Evolutionary conservation across 1,140 invertebrate species (phyloP).

Genomic region (Bombus vancouverensis): DNA sequence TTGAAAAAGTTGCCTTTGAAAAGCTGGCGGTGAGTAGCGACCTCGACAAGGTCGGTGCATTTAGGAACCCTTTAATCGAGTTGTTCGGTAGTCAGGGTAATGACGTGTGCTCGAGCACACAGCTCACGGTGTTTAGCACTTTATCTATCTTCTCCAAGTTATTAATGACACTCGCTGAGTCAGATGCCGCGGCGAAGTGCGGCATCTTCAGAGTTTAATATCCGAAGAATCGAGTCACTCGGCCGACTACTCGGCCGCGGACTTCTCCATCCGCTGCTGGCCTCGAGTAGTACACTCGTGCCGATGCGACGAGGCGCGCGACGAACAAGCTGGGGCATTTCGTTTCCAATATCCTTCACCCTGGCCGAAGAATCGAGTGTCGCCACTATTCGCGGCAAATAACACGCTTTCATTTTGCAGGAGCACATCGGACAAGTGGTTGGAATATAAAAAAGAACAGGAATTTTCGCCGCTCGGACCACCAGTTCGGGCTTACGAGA

Average conservation of each 20-base stretch:
- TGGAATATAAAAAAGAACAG: slow-evolving; percentile 22
- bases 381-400: slow-evolving; percentile 22
- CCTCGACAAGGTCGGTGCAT: slow-evolving; percentile 42
- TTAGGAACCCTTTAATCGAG: slow-evolving; percentile 37
- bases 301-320: neutral
- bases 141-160: slow-evolving; percentile 67
- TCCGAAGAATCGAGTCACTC: slow-evolving; percentile 60
- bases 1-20: neutral
- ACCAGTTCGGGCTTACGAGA: neutral
- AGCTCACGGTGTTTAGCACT: slow-evolving; percentile 61
- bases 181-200: slow-evolving; percentile 56
- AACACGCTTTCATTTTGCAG: slow-evolving; percentile 49
- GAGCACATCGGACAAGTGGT: slow-evolving; percentile 15
- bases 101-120: slow-evolving; percentile 65
- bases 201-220: slow-evolving; percentile 69
- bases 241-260: slow-evolving; percentile 44
- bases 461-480: neutral
- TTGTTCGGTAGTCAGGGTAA: slow-evolving; percentile 56
- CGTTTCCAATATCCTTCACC: slow-evolving; percentile 45
- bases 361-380: slow-evolving; percentile 44
- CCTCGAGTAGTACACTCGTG: slow-evolving; percentile 47
- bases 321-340: slow-evolving; percentile 22
- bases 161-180: slow-evolving; percentile 70
- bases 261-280: neutral
- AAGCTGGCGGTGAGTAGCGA: neutral